Conservation (phyloP, 1,140 invertebrate species). For the Drosophila nigrodunni region DNA sequence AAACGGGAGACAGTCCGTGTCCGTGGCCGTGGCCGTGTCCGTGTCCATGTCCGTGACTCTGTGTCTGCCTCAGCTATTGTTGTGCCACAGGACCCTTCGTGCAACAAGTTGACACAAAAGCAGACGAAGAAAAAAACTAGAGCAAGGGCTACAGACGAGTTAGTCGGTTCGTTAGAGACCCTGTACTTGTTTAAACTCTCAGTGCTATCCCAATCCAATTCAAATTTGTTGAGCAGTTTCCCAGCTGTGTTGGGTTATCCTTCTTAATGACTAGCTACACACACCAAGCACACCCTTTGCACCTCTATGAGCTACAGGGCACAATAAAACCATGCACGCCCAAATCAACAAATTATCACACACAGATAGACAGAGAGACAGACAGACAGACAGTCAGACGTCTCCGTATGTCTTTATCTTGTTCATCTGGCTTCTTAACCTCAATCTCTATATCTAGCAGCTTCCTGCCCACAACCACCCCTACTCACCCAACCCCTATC, state of each 20-base stretch:
- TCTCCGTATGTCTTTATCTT: conserved; percentile 38
- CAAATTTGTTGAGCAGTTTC: no score
- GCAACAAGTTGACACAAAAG: conserved; percentile 65
- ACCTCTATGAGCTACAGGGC: no score
- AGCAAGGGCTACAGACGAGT: no score
- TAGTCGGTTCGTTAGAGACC: no score
- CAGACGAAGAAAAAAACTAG: neutral
- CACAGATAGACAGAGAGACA: neutral
- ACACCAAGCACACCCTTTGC: neutral
- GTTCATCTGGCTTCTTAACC: neutral
- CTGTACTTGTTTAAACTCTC: no score
- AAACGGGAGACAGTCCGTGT: conserved; percentile 3
- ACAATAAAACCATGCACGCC: conserved; percentile 1
- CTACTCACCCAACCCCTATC: neutral
- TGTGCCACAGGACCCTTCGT: conserved; percentile 38
- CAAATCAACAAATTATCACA: conserved; percentile 79
- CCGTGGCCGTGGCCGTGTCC: neutral
- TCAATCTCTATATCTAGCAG: neutral
- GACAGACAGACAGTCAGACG: conserved; percentile 19
- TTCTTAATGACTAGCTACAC: neutral
- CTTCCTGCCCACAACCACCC: neutral
- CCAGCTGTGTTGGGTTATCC: no score
- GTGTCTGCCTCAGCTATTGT: conserved; percentile 33
- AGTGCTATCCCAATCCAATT: no score
- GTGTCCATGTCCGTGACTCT: conserved; percentile 37